Evolutionary conservation across 2,888 invertebrate species (phyloP), one percentile per base, ranked within the genome.

Genomic region (Himalopsyche kuldschensis): DNA sequence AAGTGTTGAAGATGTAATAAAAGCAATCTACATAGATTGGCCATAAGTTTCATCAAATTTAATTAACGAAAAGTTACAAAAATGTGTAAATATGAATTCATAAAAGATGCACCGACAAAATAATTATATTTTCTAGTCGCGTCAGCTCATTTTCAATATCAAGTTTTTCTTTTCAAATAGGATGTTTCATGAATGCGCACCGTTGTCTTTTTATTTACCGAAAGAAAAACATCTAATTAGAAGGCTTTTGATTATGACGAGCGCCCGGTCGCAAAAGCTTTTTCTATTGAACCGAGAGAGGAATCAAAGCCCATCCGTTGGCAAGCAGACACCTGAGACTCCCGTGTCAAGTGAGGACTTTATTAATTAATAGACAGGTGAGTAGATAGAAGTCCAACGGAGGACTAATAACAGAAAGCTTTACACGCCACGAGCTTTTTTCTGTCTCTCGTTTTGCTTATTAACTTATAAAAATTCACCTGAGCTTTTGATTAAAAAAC

Each of bases 361-460:
- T 83, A 81, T 83, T 85, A 85, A 85, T 85, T 85, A 85, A 81
- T 76, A 79, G 75, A 83, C 46, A 63, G 27, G 78, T 46, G 55
- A 24, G 31, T 35, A 32, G 20, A 41, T 76, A 15, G 24, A 8
- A 69, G 69, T 69, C 27, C 69, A 30, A 27, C 69, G 69, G 27
- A 69, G 24, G 69, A 69, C 69, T 69, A 69, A 69, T 30, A 69
- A 69, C 69, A 69, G 69, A 69, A 30, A 69, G 15, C 27, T 69
- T 41, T 15, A 30, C 27, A 69, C 15, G 30, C 30, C 11, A 20
- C 55, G 55, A 8, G 55, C 8, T 24, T 55, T 20, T 20, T 55
- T 20, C 8, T 55, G 24, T 10, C 24, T 20, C 55, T 24, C 24
- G 55, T 55, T n/a, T 24, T 55, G 6, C 55, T 8, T 55, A 55